Conservation (phyloP, 2,113 vertebrate genomes). For the Hippocampus mohnikei region DNA sequence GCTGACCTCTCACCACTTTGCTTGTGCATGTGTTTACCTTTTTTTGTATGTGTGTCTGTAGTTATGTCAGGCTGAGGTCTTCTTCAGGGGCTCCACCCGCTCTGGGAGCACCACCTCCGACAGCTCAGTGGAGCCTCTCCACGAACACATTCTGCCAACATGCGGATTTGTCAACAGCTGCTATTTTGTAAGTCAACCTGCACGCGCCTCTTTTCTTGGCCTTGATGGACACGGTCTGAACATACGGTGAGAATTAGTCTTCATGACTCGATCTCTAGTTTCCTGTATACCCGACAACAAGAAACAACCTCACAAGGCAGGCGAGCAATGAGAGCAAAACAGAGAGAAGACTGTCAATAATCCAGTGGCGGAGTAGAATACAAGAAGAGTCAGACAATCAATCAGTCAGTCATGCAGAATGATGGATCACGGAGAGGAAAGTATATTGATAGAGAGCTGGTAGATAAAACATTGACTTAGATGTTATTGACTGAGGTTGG, state of each 20-base stretch:
- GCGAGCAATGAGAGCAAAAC: not conserved
- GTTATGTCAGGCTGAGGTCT: constrained; percentile 64
- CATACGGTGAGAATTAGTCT: not conserved
- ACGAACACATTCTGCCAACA: constrained; percentile 58
- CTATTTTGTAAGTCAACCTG: constrained; percentile 71
- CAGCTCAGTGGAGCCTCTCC: constrained; percentile 67
- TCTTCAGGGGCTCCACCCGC: constrained; percentile 62
- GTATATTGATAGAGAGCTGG: constrained; percentile 41
- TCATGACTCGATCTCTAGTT: not conserved
- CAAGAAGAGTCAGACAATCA: constrained; percentile 30
- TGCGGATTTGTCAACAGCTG: constrained; percentile 79
- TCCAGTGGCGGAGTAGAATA: constrained; percentile 5
- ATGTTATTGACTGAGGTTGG: constrained; percentile 50
- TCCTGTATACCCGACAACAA: not conserved
- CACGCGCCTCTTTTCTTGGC: not conserved
- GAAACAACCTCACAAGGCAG: constrained; percentile 5
- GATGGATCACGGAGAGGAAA: constrained; percentile 40
- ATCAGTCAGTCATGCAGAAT: constrained; percentile 45
- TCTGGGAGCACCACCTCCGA: constrained; percentile 72
- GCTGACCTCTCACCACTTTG: not conserved
- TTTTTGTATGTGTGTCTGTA: constrained; percentile 9
- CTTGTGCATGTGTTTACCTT: not conserved
- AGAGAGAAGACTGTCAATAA: not conserved
- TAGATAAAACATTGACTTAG: constrained; percentile 56
- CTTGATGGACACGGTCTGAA: not conserved